Evolutionary conservation across 2,113 vertebrate species (phyloP).

Genomic region (Tor tambroides): DNA sequence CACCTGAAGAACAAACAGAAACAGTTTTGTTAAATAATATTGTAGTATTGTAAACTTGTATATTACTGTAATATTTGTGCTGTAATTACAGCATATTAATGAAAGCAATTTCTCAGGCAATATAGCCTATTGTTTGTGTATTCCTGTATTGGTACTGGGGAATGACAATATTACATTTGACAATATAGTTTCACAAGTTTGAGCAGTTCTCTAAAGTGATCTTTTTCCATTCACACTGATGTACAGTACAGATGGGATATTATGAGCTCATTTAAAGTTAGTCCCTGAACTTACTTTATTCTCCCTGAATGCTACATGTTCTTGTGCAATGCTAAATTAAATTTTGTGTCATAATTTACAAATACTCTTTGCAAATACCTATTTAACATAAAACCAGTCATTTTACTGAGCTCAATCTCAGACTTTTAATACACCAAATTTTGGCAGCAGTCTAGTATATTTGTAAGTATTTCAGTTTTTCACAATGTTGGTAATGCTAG

Average conservation of each 20-base stretch:
- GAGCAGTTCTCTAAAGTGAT: neutral
- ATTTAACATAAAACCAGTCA: too few species aligned
- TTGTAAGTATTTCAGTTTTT: too few species aligned
- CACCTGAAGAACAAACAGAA: neutral
- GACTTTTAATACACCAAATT: too few species aligned
- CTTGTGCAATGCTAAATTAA: too few species aligned
- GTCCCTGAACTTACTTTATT: neutral
- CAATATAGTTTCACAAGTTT: neutral
- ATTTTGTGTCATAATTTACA: too few species aligned
- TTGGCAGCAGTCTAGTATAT: too few species aligned
- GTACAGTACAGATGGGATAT: neutral
- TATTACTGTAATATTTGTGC: neutral
- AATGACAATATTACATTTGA: neutral
- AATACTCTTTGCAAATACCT: too few species aligned
- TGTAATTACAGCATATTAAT: neutral
- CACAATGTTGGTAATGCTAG: neutral
- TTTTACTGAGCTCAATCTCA: too few species aligned
- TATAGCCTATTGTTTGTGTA: neutral
- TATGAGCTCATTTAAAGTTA: neutral
- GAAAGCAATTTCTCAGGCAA: neutral
- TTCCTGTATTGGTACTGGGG: neutral
- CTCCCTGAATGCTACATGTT: too few species aligned
- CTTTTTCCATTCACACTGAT: neutral
- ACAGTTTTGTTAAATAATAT: neutral
- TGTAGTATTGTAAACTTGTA: neutral